phyloP scores from a whole-genome alignment of 2,113 vertebrate genomes.

The Artemisiospiza belli region DNA sequence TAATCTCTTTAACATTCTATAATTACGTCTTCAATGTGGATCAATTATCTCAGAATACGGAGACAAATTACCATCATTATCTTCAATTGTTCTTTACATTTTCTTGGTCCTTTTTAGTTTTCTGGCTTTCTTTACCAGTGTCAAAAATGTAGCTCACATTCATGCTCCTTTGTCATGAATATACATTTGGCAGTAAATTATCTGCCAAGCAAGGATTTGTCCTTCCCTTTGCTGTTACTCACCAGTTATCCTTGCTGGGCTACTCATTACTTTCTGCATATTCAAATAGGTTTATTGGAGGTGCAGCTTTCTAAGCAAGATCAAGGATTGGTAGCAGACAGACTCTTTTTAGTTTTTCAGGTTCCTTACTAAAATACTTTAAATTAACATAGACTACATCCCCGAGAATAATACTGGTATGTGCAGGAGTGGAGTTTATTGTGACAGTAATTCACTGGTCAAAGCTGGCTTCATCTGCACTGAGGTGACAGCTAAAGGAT shows the following conservation, averaged over 20 bases:
- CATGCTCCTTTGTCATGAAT: neutral
- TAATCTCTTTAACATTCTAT: conserved; percentile 67
- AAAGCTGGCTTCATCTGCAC: conserved; percentile 25
- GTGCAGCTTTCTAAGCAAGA: neutral
- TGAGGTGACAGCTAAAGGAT: conserved; percentile 60
- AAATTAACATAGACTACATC: conserved; percentile 43
- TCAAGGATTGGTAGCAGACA: neutral
- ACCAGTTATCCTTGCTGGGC: neutral
- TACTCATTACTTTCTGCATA: conserved; percentile 8
- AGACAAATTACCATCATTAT: conserved; percentile 77
- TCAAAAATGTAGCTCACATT: conserved; percentile 37
- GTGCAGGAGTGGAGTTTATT: conserved; percentile 35
- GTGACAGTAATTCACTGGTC: conserved; percentile 60
- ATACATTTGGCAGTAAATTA: conserved; percentile 39
- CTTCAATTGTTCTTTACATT: conserved; percentile 67
- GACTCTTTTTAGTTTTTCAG: conserved; percentile 21
- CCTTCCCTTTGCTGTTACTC: neutral
- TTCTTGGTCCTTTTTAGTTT: conserved; percentile 56
- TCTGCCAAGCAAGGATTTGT: neutral
- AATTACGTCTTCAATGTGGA: conserved; percentile 69
- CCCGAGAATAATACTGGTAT: neutral
- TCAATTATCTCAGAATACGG: conserved; percentile 74
- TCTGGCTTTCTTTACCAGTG: neutral
- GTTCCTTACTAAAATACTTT: conserved; percentile 4
- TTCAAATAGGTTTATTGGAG: conserved; percentile 34